phyloP scores from a whole-genome alignment of 2,113 vertebrate genomes.

The Nematolebias whitei region DNA sequence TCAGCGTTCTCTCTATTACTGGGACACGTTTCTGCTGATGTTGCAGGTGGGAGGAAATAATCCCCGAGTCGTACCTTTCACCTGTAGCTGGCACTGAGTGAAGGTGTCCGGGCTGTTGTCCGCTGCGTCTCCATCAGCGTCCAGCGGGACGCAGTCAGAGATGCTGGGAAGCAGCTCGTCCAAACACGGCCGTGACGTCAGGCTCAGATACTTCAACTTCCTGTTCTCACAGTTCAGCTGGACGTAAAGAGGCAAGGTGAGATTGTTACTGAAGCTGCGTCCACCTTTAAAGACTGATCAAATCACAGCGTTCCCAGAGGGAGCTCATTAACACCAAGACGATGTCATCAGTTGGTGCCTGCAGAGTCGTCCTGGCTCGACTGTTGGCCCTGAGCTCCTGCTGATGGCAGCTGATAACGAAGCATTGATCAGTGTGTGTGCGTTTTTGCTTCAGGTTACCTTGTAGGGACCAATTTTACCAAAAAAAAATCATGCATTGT shows the following conservation, averaged over 20 bases:
- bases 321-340: not conserved
- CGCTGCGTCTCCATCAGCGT: slow-evolving; percentile 63
- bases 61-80: slow-evolving; percentile 72
- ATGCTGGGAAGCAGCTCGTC: slow-evolving; percentile 82
- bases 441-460: too few relatives aligned
- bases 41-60: not conserved
- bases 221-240: slow-evolving; percentile 84
- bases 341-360: not conserved
- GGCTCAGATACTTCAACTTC: slow-evolving; percentile 82
- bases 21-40: not conserved
- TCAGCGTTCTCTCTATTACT: not conserved
- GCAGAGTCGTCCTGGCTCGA: slow-evolving; percentile 50
- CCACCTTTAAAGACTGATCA: not conserved
- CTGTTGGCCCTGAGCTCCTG: not conserved
- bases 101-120: slow-evolving; percentile 73
- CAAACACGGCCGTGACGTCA: slow-evolving; percentile 79
- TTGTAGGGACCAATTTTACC: too few relatives aligned
- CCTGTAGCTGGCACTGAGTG: slow-evolving; percentile 80
- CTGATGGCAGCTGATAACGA: slow-evolving; percentile 20
- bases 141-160: slow-evolving; percentile 78
- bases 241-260: slow-evolving; percentile 13
- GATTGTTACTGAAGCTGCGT: not conserved
- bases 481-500: too few relatives aligned
- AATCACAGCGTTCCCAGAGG: not conserved
- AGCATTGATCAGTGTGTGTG: slow-evolving; percentile 21